Evolutionary conservation across 2,797 vertebrate genomes (phyloP).

Genomic region (Rhabdomys pumilio): DNA sequence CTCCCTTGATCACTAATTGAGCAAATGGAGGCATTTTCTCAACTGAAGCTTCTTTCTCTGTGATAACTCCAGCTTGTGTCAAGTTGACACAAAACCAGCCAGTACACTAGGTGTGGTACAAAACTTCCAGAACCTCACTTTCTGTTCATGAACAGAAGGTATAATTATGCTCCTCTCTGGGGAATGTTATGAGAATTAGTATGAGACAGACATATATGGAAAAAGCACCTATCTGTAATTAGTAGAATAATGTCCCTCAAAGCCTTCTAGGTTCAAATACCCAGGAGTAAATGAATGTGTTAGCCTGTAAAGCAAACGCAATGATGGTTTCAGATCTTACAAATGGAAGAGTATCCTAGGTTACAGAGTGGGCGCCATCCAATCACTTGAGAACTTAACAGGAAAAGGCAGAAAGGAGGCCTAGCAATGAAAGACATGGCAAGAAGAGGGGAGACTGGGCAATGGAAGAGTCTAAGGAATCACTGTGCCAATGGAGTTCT

Average conservation of each 20-base stretch:
- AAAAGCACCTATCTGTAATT: neutral
- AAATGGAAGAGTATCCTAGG: slow-evolving; percentile 42
- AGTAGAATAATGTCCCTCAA: slow-evolving; percentile 6
- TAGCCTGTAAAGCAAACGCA: slow-evolving; percentile 2
- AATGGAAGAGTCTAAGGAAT: neutral
- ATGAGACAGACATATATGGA: neutral
- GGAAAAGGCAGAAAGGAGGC: neutral
- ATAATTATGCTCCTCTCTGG: neutral
- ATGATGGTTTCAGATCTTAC: slow-evolving; percentile 35
- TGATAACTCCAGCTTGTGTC: too few relatives aligned
- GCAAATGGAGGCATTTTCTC: too few relatives aligned
- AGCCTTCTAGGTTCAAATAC: neutral
- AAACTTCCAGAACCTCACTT: neutral
- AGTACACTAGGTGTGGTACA: neutral
- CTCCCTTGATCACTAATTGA: too few relatives aligned
- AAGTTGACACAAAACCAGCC: too few relatives aligned
- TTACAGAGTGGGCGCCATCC: neutral
- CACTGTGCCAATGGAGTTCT: neutral
- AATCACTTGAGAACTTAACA: slow-evolving; percentile 36
- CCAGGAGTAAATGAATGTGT: neutral
- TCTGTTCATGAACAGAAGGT: neutral
- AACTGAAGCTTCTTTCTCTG: too few relatives aligned
- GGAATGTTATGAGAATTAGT: neutral
- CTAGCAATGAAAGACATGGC: neutral
- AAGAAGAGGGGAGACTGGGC: neutral